Base-by-base conservation (phyloP, 2,113 vertebrate genomes). In the Bostrychus sinensis region DNA sequence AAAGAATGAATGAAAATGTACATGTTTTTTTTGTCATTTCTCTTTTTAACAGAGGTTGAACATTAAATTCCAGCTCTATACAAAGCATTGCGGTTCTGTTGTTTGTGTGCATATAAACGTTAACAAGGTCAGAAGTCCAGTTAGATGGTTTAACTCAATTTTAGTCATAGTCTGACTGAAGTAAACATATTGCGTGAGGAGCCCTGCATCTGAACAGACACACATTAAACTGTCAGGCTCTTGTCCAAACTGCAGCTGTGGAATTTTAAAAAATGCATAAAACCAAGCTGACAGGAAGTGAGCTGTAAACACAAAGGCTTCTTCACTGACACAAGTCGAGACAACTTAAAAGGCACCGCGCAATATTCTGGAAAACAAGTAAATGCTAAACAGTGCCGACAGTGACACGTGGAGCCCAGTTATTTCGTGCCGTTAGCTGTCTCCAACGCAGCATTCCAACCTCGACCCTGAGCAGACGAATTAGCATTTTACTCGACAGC, bases 171-270 rank as follows among this genome's bases (percentile, higher is more conserved):
- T 48, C 11, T 11, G 45, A 25, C 45, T n/a, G n/a, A n/a, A n/a
- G 25, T 25, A 48, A 48, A 48, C 22, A 48, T 48, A 48, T 48
- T 25, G 45, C 23, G 13, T 28, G 48, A 51, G 25, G 7, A 17
- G 7, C 16, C 19, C 4, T 9, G 17, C 65, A 46, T 30, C 16
- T 32, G 20, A 57, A 50, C 32, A 60, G 43, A 56, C 19, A 38
- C 66, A 56, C 54, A 37, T 56, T 43, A 57, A 73, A 43, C 30
- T 51, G 68, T 70, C 75, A 75, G 32, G 63, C 45, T 37, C 3
- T 1, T 20, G 41, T 59, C 58, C 30, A 56, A 62, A 71, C 2
- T 48, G 22, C 7, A 41, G 43, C 38, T 32, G 28, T 12, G 19
- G 42, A 50, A 62, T 32, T 23, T 54, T 66, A 30, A 3, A 38